phyloP scores from a whole-genome alignment of 2,113 vertebrate genomes.

The Chascanopsetta lugubris region DNA sequence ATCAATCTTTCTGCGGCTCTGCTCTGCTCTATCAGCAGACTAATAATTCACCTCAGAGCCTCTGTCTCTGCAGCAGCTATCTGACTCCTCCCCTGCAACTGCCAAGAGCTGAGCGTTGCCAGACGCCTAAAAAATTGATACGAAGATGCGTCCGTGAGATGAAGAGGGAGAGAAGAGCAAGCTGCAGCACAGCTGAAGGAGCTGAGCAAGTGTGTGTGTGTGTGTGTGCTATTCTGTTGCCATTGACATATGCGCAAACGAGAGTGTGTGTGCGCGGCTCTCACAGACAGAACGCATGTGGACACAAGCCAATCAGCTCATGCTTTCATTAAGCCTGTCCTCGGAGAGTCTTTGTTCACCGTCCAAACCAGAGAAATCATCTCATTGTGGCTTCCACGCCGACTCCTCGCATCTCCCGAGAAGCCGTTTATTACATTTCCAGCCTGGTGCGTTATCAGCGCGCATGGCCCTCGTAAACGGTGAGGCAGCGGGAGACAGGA shows the following conservation, averaged over 20 bases:
- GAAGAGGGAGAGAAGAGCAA: slow-evolving; percentile 37
- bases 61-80: slow-evolving; percentile 63
- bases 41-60: slow-evolving; percentile 74
- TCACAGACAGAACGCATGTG: not conserved
- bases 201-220: slow-evolving; percentile 19
- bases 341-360: slow-evolving; percentile 3
- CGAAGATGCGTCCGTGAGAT: slow-evolving; percentile 57
- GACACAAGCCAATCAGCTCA: not conserved
- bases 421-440: slow-evolving; percentile 70
- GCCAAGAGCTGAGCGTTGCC: slow-evolving; percentile 64
- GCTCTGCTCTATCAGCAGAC: slow-evolving; percentile 67
- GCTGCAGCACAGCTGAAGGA: slow-evolving; percentile 25
- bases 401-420: slow-evolving; percentile 54
- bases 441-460: slow-evolving; percentile 56
- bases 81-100: slow-evolving; percentile 34
- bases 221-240: not conserved
- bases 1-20: slow-evolving; percentile 67
- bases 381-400: slow-evolving; percentile 27
- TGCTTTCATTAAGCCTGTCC: slow-evolving; percentile 1
- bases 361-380: slow-evolving; percentile 8
- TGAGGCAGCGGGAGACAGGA: slow-evolving; percentile 50
- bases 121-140: slow-evolving; percentile 73
- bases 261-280: not conserved
- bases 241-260: not conserved
- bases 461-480: slow-evolving; percentile 67